Conservation (phyloP, 2,113 vertebrate genomes). For the Brienomyrus longianalis region DNA sequence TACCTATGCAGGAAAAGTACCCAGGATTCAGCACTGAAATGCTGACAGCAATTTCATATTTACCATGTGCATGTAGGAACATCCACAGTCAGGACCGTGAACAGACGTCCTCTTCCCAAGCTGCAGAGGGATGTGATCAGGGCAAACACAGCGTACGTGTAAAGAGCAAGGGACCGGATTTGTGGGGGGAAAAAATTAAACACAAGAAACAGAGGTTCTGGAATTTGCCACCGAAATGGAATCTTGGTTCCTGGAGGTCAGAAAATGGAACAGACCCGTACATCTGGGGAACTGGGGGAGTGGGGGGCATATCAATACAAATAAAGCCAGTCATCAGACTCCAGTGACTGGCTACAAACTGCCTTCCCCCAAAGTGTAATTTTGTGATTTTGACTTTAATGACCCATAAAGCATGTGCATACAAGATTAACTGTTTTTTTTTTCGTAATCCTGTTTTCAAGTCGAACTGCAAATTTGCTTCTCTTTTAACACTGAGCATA, state of each 20-base stretch:
- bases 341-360: neutral
- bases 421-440: neutral
- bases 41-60: neutral
- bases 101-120: neutral
- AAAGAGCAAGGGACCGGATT: neutral
- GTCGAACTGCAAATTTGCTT: neutral
- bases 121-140: neutral
- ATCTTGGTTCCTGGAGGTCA: neutral
- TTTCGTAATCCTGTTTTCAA: neutral
- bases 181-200: neutral
- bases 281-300: neutral
- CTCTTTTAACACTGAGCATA: neutral
- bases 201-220: neutral
- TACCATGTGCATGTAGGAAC: neutral
- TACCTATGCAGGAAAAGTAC: neutral
- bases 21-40: neutral
- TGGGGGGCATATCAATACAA: neutral
- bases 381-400: neutral
- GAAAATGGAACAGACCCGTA: neutral
- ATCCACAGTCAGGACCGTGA: neutral
- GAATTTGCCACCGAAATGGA: neutral
- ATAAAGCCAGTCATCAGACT: neutral
- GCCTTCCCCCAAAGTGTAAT: neutral
- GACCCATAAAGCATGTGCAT: neutral
- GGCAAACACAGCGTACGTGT: neutral